These are phyloP conservation scores for Andrena haemorrhoa DNA, from an alignment of 2,888 invertebrate species.

Conservation along the genomic window DNA sequence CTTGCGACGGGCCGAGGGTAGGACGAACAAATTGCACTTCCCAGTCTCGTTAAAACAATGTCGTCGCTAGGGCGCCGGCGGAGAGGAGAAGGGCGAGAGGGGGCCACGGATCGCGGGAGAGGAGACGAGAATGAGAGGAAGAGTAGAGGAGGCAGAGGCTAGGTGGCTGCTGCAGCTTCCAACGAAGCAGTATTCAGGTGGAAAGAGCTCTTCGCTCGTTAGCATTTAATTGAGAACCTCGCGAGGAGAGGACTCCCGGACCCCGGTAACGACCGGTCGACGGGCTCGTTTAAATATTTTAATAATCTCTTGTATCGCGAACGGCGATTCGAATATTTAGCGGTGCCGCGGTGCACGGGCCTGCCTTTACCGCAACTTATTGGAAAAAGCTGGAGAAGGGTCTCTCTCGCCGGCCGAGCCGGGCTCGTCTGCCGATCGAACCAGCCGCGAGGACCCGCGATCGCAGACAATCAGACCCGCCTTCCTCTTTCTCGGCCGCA, in stretches of 20 bases:
- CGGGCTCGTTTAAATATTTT: constrained; percentile 81
- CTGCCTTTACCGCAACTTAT: constrained; percentile 45
- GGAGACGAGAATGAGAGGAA: constrained; percentile 23
- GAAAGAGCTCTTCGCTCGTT: constrained; percentile 81
- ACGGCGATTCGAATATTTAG: constrained; percentile 78
- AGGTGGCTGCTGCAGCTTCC: constrained; percentile 73
- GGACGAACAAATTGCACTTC: constrained; percentile 78
- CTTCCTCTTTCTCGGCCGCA: constrained; percentile 28
- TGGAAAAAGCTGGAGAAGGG: constrained; percentile 43
- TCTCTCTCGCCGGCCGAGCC: background rate
- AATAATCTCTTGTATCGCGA: constrained; percentile 81
- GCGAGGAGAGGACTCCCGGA: constrained; percentile 69
- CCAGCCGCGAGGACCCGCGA: constrained; percentile 2
- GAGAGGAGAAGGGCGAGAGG: constrained; percentile 39
- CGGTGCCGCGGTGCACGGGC: constrained; percentile 59
- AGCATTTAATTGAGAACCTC: constrained; percentile 82
- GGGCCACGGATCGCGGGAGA: constrained; percentile 27
- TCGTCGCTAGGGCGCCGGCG: constrained; percentile 55
- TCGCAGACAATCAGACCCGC: constrained; percentile 6
- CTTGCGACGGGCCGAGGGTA: constrained; percentile 59
- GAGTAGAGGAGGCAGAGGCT: constrained; percentile 53
- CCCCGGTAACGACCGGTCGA: constrained; percentile 77
- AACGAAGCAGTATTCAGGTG: constrained; percentile 79
- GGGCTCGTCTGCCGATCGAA: background rate
- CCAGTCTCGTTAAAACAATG: constrained; percentile 80